Conservation (phyloP, 2,888 invertebrate species). For the Artemia sinica region DNA sequence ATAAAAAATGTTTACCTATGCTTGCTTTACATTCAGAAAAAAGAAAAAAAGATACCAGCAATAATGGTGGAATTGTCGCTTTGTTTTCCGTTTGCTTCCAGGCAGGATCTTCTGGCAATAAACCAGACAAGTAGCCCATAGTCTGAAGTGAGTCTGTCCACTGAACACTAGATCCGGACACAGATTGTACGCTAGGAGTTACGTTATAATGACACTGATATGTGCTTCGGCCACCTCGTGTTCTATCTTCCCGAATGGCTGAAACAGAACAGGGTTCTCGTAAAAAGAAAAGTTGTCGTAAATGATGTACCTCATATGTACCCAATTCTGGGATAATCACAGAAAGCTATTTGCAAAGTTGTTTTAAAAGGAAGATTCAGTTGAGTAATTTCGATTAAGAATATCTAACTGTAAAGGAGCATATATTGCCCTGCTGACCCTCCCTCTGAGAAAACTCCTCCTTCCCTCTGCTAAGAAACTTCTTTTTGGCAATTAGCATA, state of each 20-base stretch:
- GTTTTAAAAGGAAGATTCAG: conserved; percentile 14
- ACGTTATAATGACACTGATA: conserved; percentile 85
- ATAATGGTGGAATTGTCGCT: conserved; percentile 16
- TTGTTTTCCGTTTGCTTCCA: conserved; percentile 14
- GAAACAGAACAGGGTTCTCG: conserved; percentile 26
- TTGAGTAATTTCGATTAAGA: too few species aligned
- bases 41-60: background rate
- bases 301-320: background rate
- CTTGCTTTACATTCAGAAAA: too few species aligned
- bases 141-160: conserved; percentile 9
- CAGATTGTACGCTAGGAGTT: conserved; percentile 39
- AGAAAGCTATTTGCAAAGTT: background rate
- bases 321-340: background rate
- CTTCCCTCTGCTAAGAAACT: too few species aligned
- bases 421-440: too few species aligned
- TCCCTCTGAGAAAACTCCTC: too few species aligned
- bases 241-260: conserved; percentile 86
- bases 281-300: background rate
- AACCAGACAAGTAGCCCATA: conserved; percentile 15
- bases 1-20: too few species aligned
- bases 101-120: background rate
- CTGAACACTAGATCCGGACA: conserved; percentile 10
- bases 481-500: too few species aligned
- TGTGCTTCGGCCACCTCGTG: conserved; percentile 83
- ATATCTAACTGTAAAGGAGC: too few species aligned